Evolutionary conservation across 2,888 invertebrate genomes (phyloP).

Genomic region (Cyrtodaria siliqua): DNA sequence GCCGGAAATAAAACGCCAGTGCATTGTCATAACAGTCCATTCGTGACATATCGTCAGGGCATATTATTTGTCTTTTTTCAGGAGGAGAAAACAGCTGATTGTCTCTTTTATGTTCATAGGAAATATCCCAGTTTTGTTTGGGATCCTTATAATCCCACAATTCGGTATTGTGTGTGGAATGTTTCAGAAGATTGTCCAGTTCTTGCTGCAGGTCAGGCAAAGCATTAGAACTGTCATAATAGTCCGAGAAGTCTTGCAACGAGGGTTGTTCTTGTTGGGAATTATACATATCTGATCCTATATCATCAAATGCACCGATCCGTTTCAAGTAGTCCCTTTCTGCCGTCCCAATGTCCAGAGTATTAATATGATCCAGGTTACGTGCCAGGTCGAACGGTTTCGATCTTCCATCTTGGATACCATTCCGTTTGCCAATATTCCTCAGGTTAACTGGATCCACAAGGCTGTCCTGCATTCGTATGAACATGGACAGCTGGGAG

Average conservation of each 20-base stretch:
- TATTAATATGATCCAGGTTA: background rate
- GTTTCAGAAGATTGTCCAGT: background rate
- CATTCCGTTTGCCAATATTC: constrained; percentile 52
- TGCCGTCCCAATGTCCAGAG: background rate
- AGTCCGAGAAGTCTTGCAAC: background rate
- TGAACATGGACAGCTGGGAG: constrained; percentile 54
- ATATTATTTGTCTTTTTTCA: constrained; percentile 41
- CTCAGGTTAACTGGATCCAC: constrained; percentile 44
- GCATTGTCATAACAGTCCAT: constrained; percentile 54
- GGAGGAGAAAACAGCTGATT: background rate
- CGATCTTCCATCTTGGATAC: background rate
- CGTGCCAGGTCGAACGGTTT: background rate
- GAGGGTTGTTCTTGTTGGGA: too few relatives aligned
- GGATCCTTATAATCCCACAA: background rate
- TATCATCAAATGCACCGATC: too few relatives aligned
- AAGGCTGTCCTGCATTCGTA: constrained; percentile 53
- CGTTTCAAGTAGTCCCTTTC: too few relatives aligned
- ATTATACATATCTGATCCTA: too few relatives aligned
- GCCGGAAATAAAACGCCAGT: constrained; percentile 47
- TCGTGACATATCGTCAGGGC: constrained; percentile 42
- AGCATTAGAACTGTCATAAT: background rate
- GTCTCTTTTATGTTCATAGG: background rate
- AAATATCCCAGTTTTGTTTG: background rate
- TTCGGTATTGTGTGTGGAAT: background rate
- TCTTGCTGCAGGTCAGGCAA: background rate